Percentiles rank a stretch among this genome's conserved stretches.
Evolutionary conservation across 2,888 invertebrate species (phyloP).

Genomic region (Pediacus dermestoides): DNA sequence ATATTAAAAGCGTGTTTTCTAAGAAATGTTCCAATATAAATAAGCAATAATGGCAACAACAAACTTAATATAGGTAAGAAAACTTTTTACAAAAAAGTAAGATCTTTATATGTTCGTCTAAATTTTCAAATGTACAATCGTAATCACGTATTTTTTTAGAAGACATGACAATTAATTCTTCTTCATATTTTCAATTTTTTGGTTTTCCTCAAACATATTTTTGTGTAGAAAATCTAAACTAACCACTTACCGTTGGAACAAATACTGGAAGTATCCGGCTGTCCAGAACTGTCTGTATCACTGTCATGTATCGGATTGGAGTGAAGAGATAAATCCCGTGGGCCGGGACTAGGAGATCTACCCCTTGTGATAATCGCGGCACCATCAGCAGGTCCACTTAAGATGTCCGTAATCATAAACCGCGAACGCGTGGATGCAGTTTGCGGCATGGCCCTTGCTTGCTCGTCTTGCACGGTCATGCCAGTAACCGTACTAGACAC

Average conservation of each 20-base stretch:
- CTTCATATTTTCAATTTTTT: no score
- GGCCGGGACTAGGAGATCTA: constrained; percentile 54
- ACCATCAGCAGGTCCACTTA: constrained; percentile 63
- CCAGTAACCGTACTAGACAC: constrained; percentile 48
- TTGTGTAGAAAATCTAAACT: no score
- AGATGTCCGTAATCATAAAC: constrained; percentile 88
- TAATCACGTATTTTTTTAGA: no score
- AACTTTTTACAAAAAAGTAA: no score
- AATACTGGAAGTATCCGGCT: constrained; percentile 54
- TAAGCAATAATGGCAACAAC: no score
- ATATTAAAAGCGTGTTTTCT: no score
- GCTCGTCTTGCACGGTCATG: constrained; percentile 52
- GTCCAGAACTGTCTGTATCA: constrained; percentile 55
- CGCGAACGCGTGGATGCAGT: constrained; percentile 64
- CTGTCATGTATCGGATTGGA: constrained; percentile 50
- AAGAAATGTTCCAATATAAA: no score
- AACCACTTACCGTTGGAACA: constrained; percentile 55
- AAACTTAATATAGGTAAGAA: no score
- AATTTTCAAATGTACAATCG: no score
- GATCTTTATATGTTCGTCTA: no score
- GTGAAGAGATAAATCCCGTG: constrained; percentile 55
- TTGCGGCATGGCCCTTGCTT: constrained; percentile 47
- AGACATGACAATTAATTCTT: no score
- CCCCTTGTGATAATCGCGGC: constrained; percentile 51
- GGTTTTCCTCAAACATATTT: no score